phyloP scores from a whole-genome alignment of 1,140 invertebrate genomes.

The Caenorhabditis briggsae region DNA sequence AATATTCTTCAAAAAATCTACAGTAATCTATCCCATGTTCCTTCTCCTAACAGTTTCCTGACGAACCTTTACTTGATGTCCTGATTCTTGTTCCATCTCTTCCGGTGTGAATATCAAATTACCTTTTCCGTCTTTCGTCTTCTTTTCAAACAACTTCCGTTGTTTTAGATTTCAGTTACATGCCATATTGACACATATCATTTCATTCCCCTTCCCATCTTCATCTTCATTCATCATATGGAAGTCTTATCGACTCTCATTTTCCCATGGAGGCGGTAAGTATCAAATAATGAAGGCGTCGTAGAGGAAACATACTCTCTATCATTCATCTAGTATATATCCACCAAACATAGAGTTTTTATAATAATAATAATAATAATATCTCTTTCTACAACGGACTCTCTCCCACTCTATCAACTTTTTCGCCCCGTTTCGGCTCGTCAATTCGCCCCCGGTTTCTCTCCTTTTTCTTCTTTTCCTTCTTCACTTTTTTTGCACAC shows the following conservation, averaged over 20 bases:
- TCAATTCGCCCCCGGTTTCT: slow-evolving; percentile 1
- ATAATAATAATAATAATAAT: slow-evolving; percentile 45
- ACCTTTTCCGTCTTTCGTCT: background rate
- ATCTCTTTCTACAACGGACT: background rate
- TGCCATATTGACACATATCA: slow-evolving; percentile 53
- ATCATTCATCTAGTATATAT: background rate
- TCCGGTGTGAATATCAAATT: slow-evolving; percentile 22
- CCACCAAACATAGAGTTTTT: background rate
- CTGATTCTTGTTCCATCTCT: background rate
- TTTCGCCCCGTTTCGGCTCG: slow-evolving; percentile 38
- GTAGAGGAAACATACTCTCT: slow-evolving; percentile 10
- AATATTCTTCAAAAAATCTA: background rate
- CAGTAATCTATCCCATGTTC: background rate
- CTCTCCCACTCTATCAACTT: background rate
- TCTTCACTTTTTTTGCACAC: slow-evolving; percentile 18
- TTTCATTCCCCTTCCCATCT: background rate
- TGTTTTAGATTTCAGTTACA: slow-evolving; percentile 53
- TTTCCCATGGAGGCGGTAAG: slow-evolving; percentile 54
- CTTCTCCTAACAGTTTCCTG: background rate
- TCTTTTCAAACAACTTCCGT: slow-evolving; percentile 25
- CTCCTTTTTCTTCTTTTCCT: background rate
- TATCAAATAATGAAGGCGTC: background rate
- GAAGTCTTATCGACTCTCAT: slow-evolving; percentile 52
- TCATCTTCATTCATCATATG: slow-evolving; percentile 21
- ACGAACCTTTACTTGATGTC: slow-evolving; percentile 18